Percentiles rank a stretch among this genome's conserved stretches.
Conservation (phyloP, 2,113 vertebrate species). For the Erpornis zantholeuca region DNA sequence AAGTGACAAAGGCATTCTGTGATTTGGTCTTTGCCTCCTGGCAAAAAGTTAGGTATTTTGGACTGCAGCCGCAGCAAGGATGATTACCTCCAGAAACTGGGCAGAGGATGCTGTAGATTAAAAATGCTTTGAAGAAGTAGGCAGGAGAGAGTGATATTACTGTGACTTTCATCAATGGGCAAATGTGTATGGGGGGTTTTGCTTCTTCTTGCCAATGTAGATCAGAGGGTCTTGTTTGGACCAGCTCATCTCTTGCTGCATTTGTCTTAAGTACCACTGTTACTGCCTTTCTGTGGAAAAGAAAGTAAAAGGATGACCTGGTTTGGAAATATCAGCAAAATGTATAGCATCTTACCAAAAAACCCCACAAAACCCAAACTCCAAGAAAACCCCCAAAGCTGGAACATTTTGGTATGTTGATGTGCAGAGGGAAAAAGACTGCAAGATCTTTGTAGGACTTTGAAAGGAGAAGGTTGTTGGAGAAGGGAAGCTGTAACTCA, state of each 20-base stretch:
- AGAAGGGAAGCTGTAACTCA: background rate
- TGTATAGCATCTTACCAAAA: background rate
- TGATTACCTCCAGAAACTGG: background rate
- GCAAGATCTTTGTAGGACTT: background rate
- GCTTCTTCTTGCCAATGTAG: background rate
- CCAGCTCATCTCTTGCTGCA: background rate
- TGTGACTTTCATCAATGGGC: background rate
- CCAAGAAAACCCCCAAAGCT: background rate
- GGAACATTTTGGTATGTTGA: background rate
- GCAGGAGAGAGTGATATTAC: background rate
- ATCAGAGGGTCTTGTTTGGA: background rate
- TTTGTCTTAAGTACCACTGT: background rate
- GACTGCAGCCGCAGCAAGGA: background rate
- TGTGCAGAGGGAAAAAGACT: background rate
- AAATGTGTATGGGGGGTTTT: background rate
- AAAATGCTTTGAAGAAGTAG: background rate
- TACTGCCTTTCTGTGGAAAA: background rate
- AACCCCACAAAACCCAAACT: rapidly evolving
- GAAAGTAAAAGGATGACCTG: background rate
- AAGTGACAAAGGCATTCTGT: background rate
- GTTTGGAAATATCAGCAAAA: background rate
- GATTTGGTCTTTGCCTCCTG: background rate
- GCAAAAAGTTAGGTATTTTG: background rate
- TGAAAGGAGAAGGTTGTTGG: background rate
- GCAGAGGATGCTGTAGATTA: background rate